A percentile compares a stretch with the other conserved stretches of the same genome.
These are phyloP conservation scores for Ploceus nigricollis DNA, from an alignment of 2,113 vertebrate genomes.

Conservation along the genomic window DNA sequence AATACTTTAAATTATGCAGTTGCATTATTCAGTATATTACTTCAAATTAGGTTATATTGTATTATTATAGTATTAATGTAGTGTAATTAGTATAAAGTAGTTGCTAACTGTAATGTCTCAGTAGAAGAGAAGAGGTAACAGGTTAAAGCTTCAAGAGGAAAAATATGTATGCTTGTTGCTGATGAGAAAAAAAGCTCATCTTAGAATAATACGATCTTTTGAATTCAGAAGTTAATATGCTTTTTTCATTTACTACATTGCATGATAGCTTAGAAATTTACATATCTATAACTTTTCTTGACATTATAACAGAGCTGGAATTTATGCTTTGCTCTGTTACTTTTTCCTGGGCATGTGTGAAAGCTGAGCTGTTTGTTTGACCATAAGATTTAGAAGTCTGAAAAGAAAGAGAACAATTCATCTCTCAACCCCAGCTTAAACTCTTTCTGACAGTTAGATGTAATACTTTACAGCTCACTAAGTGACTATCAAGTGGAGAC, in stretches of 20 bases:
- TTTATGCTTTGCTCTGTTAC: neutral
- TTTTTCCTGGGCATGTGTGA: neutral
- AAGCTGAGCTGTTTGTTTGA: neutral
- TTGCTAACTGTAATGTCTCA: neutral
- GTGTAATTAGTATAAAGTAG: neutral
- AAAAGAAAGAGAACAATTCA: neutral
- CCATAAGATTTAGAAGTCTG: neutral
- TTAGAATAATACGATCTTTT: neutral
- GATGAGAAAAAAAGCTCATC: neutral
- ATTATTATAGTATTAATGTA: neutral
- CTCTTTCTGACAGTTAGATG: neutral
- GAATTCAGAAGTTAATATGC: neutral
- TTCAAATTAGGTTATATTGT: neutral
- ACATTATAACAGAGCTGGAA: neutral
- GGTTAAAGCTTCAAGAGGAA: neutral
- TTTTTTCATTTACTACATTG: neutral
- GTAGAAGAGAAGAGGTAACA: neutral
- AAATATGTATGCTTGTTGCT: neutral
- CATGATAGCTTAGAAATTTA: neutral
- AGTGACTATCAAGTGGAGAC: neutral
- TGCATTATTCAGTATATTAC: neutral
- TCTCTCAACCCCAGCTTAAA: neutral
- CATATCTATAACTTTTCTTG: neutral
- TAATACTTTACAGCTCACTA: neutral
- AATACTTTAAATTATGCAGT: neutral